Percentiles rank a stretch among this genome's conserved stretches.
These are phyloP conservation scores for Netelia inedita DNA, from an alignment of 2,888 invertebrate species.

Conservation along the genomic window DNA sequence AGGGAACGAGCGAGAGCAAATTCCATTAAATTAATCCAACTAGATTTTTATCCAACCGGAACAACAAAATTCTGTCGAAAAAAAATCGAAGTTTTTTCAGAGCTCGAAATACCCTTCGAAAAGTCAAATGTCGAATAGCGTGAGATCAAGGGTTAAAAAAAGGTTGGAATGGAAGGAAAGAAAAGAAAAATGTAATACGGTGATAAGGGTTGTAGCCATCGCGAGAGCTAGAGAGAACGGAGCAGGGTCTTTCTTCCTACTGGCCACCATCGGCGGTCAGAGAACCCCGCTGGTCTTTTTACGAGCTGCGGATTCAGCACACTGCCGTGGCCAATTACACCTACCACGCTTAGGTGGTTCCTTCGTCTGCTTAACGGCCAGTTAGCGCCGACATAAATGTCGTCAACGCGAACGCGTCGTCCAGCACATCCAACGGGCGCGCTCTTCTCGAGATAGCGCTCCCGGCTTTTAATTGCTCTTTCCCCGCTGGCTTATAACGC, in stretches of 20 bases:
- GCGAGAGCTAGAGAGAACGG: slow-evolving; percentile 9
- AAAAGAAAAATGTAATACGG: background rate
- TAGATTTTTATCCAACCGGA: too few relatives aligned
- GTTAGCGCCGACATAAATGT: slow-evolving; percentile 83
- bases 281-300: slow-evolving; percentile 79
- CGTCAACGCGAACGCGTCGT: slow-evolving; percentile 66
- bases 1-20: too few relatives aligned
- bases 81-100: too few relatives aligned
- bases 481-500: slow-evolving; percentile 65
- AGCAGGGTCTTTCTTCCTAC: background rate
- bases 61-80: too few relatives aligned
- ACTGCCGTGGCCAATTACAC: slow-evolving; percentile 81
- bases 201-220: slow-evolving; percentile 21
- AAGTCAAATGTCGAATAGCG: too few relatives aligned
- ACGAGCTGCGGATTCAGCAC: slow-evolving; percentile 82
- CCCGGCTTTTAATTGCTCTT: slow-evolving; percentile 80
- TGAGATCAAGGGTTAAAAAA: too few relatives aligned
- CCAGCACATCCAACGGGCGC: slow-evolving; percentile 12
- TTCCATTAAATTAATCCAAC: too few relatives aligned
- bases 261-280: slow-evolving; percentile 25
- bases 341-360: slow-evolving; percentile 81
- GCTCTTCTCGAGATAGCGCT: slow-evolving; percentile 59
- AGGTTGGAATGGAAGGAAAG: too few relatives aligned
- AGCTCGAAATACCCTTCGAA: too few relatives aligned
- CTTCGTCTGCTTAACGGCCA: slow-evolving; percentile 81